A percentile compares a stretch with the other conserved stretches of the same genome.
These are phyloP conservation scores for Thyatira batis DNA, from an alignment of 2,888 invertebrate species.

Conservation along the genomic window DNA sequence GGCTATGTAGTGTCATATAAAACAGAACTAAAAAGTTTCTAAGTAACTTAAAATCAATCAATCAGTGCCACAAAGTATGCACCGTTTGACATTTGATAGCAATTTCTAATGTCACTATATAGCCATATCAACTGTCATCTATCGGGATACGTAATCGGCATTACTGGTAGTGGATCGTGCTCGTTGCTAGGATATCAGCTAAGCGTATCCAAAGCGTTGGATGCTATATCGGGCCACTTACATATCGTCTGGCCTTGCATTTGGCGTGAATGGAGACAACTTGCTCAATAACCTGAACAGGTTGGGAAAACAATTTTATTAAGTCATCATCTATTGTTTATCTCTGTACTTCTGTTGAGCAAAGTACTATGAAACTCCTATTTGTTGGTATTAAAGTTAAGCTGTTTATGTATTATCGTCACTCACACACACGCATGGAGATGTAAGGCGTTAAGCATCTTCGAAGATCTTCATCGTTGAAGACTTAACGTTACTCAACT, in stretches of 20 bases:
- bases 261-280: conserved; percentile 73
- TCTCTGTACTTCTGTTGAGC: no score
- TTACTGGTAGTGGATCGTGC: conserved; percentile 52
- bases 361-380: no score
- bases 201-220: conserved; percentile 64
- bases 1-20: conserved; percentile 26
- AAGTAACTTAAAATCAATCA: no score
- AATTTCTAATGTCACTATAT: conserved; percentile 34
- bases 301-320: conserved; percentile 47
- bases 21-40: conserved; percentile 17
- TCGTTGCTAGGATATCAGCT: conserved; percentile 59
- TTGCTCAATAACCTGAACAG: conserved; percentile 76
- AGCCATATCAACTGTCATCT: conserved; percentile 32
- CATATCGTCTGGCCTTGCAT: conserved; percentile 72
- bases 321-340: conserved; percentile 19
- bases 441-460: no score
- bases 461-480: no score
- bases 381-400: no score
- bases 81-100: conserved; percentile 6
- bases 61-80: not conserved
- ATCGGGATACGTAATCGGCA: conserved; percentile 49
- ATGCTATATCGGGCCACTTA: conserved; percentile 56
- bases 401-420: no score
- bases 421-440: no score
- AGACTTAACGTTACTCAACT: no score